Conservation (phyloP, 2,113 vertebrate genomes). For the Paralichthys olivaceus region DNA sequence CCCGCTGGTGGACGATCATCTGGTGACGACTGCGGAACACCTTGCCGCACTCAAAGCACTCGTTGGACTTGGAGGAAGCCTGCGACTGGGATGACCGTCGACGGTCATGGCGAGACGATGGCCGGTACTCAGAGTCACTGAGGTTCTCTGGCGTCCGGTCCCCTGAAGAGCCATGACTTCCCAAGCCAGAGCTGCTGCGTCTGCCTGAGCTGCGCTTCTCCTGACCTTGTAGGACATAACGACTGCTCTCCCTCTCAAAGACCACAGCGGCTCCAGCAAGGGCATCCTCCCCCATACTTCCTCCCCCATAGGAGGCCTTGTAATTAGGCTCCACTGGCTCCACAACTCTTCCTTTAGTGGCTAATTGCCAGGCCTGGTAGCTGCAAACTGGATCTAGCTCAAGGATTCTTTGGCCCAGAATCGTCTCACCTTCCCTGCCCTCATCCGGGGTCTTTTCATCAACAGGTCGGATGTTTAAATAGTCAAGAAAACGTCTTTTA, state of each 20-base stretch:
- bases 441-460: constrained; percentile 56
- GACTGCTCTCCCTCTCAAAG: constrained; percentile 88
- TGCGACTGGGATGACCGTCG: constrained; percentile 81
- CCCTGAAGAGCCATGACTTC: constrained; percentile 59
- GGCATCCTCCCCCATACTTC: constrained; percentile 79
- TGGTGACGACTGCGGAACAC: constrained; percentile 96
- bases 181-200: constrained; percentile 66
- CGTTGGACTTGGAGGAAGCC: constrained; percentile 83
- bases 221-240: constrained; percentile 86
- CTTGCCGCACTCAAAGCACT: constrained; percentile 96
- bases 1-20: constrained; percentile 93
- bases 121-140: constrained; percentile 87
- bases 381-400: constrained; percentile 94
- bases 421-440: constrained; percentile 39
- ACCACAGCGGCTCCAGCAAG: constrained; percentile 85
- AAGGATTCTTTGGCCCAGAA: constrained; percentile 86
- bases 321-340: constrained; percentile 86
- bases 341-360: constrained; percentile 90
- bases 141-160: constrained; percentile 79
- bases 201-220: constrained; percentile 87
- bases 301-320: constrained; percentile 80
- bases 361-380: constrained; percentile 95
- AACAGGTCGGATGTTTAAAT: constrained; percentile 84
- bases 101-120: constrained; percentile 84
- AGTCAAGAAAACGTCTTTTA: constrained; percentile 89